phyloP scores from a whole-genome alignment of 2,113 vertebrate genomes.

The Neodon shergylaensis region DNA sequence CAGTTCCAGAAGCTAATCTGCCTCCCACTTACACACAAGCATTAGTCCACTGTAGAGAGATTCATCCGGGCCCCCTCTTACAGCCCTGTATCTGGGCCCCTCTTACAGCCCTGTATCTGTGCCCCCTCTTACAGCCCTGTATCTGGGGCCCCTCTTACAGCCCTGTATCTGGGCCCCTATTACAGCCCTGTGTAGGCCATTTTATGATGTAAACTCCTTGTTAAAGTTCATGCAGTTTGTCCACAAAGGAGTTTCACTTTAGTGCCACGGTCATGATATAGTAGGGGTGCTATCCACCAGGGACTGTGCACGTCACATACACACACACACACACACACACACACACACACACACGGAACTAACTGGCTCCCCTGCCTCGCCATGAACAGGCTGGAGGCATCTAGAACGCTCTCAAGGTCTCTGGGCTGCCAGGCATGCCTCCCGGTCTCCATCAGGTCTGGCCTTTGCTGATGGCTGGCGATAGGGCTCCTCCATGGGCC shows the following conservation, averaged over 20 bases:
- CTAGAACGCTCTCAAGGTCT: background rate
- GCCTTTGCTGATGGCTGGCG: background rate
- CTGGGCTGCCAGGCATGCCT: background rate
- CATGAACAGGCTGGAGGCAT: background rate
- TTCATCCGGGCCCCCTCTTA: background rate
- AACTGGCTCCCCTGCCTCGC: background rate
- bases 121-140: background rate
- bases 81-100: background rate
- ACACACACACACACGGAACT: background rate
- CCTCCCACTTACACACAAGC: background rate
- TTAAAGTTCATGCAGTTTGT: background rate
- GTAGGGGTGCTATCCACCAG: background rate
- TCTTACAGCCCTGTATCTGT: background rate
- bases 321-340: background rate
- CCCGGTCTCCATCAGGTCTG: background rate
- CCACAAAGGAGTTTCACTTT: background rate
- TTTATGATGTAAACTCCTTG: background rate
- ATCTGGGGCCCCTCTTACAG: background rate
- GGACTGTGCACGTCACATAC: rapidly evolving
- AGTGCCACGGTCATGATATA: background rate
- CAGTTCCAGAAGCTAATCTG: background rate
- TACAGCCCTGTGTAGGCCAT: background rate
- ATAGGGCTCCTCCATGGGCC: background rate
- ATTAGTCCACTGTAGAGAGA: background rate
- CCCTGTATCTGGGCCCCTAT: background rate